Evolutionary conservation across 92 coral and sea anemone genomes (phyloP), one percentile per base, ranked within the genome.

Genomic region (Phenganax marumi): DNA sequence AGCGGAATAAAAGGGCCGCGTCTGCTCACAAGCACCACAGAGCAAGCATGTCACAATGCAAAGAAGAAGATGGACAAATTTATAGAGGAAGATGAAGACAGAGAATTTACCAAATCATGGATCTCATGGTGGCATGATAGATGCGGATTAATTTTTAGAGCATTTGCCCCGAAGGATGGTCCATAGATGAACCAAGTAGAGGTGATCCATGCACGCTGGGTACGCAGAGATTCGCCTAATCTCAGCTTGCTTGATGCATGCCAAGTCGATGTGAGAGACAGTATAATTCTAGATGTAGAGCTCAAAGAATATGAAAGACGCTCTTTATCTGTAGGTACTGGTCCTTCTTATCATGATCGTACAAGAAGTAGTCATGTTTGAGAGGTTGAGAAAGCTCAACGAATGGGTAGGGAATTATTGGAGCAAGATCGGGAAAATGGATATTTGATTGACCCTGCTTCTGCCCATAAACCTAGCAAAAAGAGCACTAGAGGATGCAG

Each of bases 181-280:
- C 86, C 88, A 12, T 58, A 60, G 12, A 88, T 88, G 89, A 88
- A 90, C 78, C 86, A 88, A 23, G 88, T 84, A 0, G 88, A 90
- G 73, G 88, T 90, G 1, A 39, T 88, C 33, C 89, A 90, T 62
- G 91, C 87, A n/a, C 50, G 93, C 58, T 88, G 93, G 91, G 53
- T 87, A 21, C 83, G 87, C 63, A 53, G 91, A 85, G 87, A 84
- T 52, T 39, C 16, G 39, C 25, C 66, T 0, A 86, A 86, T 10
- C 43, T 86, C 22, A 25, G 75, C 6, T 53, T 86, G 10, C 76
- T 86, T 0, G 86, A 86, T 19, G 81, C 66, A 12, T 81, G 86
- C 14, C 75, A 71, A 19, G 86, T 81, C 0, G 84, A 87, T 76
- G 72, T 66, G 16, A 33, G 84, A 12, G 90, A 82, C 25, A 23